Evolutionary conservation across 2,797 vertebrate genomes (phyloP).

Genomic region (Steatocranus sp.): DNA sequence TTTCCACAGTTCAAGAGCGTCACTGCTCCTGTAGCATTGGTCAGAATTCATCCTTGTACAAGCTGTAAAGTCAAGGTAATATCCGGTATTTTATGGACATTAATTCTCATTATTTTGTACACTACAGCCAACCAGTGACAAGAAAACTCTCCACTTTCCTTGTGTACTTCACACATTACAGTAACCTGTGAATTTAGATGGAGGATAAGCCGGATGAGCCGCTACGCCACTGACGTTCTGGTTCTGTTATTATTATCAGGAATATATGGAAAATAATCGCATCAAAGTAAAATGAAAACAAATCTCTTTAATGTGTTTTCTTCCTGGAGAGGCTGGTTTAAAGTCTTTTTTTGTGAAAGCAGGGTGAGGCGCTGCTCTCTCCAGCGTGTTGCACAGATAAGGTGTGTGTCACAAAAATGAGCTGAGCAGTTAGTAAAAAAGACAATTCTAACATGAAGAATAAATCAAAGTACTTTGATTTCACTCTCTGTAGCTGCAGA

Average conservation of each 20-base stretch:
- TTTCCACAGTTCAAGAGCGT: background rate
- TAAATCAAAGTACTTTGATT: background rate
- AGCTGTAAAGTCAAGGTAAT: background rate
- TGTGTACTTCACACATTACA: background rate
- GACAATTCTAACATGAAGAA: background rate
- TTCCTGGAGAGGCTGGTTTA: background rate
- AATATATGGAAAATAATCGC: background rate
- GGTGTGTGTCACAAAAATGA: background rate
- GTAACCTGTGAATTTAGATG: background rate
- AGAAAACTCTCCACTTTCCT: background rate
- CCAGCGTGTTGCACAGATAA: accelerated
- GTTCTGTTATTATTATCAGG: background rate
- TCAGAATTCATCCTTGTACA: background rate
- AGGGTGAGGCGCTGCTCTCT: background rate
- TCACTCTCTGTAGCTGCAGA: too few relatives aligned
- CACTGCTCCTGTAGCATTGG: accelerated
- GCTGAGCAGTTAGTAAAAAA: background rate
- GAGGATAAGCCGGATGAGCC: background rate
- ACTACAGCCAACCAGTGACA: background rate
- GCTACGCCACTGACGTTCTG: background rate
- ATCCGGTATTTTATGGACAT: accelerated
- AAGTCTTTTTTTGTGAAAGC: background rate
- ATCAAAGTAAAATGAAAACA: background rate
- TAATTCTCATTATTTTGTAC: background rate
- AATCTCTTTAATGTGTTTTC: background rate